A percentile compares a stretch with the other conserved stretches of the same genome.
phyloP scores from a whole-genome alignment of 2,888 invertebrate species.

The Eupithecia abbreviata region DNA sequence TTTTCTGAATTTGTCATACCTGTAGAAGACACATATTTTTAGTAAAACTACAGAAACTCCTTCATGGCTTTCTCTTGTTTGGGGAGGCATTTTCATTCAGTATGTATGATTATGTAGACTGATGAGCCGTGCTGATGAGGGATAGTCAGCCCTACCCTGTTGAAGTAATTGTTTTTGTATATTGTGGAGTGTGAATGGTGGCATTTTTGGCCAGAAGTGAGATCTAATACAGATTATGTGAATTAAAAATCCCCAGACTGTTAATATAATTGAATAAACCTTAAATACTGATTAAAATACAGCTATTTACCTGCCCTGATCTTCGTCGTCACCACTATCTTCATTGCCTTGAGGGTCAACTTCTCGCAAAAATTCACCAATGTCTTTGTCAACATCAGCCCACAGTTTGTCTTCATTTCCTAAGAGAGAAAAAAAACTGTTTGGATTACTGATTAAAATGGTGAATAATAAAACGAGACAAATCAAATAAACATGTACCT shows the following conservation, averaged over 20 bases:
- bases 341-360: conserved; percentile 88
- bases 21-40: conserved; percentile 51
- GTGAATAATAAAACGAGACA: background rate
- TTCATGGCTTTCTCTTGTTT: background rate
- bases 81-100: background rate
- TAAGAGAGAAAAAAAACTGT: conserved; percentile 38
- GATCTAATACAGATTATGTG: background rate
- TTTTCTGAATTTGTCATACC: conserved; percentile 86
- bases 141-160: background rate
- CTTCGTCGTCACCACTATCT: conserved; percentile 87
- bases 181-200: background rate
- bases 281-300: background rate
- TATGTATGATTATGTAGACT: background rate
- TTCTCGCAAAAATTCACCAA: conserved; percentile 89
- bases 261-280: background rate
- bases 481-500: conserved; percentile 48
- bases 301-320: conserved; percentile 81
- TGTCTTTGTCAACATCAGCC: conserved; percentile 92
- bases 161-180: background rate
- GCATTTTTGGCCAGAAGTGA: background rate
- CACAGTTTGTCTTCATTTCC: conserved; percentile 88
- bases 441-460: background rate
- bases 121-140: background rate
- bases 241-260: background rate
- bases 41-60: too few species aligned